A percentile compares a stretch with the other conserved stretches of the same genome.
Conservation (phyloP, 2,888 invertebrate species). For the Endotricha flammealis region DNA sequence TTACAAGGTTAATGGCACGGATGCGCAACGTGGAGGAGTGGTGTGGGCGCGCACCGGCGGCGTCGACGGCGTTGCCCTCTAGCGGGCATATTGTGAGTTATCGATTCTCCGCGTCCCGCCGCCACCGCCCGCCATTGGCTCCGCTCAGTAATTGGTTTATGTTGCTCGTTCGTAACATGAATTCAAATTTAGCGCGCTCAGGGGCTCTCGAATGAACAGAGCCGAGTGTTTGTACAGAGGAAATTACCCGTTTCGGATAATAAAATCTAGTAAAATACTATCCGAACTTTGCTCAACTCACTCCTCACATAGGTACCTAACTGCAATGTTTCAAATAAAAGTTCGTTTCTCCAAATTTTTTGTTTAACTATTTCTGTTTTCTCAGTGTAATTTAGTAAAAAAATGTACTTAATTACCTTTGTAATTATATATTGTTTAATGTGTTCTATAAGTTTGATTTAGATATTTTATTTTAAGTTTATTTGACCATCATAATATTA, state of each 20-base stretch:
- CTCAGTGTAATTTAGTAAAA: no score
- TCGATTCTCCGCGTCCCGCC: constrained; percentile 67
- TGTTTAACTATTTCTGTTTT: no score
- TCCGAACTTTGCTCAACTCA: constrained; percentile 46
- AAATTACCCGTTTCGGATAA: constrained; percentile 61
- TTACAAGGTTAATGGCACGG: constrained; percentile 50
- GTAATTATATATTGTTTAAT: no score
- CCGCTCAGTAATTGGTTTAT: constrained; percentile 72
- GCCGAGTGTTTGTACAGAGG: constrained; percentile 51
- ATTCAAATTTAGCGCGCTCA: constrained; percentile 74
- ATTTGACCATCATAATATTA: no score
- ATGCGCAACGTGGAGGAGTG: constrained; percentile 73
- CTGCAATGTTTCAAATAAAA: no score
- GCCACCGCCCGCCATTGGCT: constrained; percentile 66
- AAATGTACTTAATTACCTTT: no score
- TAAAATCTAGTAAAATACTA: constrained; percentile 59
- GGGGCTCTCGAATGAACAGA: constrained; percentile 53
- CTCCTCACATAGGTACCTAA: constrained; percentile 6
- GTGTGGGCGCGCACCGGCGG: constrained; percentile 71
- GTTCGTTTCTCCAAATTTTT: no score
- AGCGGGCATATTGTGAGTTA: constrained; percentile 75
- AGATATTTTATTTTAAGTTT: no score
- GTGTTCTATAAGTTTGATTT: no score
- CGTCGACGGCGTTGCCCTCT: constrained; percentile 66
- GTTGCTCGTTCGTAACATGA: constrained; percentile 71